A percentile compares a stretch with the other conserved stretches of the same genome.
phyloP scores from a whole-genome alignment of 1,140 invertebrate genomes.

The Drosophila ambigua region DNA sequence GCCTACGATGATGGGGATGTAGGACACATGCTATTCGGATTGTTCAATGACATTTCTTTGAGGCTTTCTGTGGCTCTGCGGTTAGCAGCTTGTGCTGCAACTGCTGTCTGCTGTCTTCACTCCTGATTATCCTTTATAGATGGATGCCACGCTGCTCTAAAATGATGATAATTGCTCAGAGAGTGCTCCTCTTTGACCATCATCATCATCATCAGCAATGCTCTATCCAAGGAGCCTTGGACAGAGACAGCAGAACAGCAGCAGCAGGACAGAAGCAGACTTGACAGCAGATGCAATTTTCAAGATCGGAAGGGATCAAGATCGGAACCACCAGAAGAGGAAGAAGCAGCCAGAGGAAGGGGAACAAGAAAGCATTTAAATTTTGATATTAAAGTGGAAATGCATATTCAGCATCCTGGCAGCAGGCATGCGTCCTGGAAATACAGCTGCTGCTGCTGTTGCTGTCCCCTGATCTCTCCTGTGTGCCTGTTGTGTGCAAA shows the following conservation, averaged over 20 bases:
- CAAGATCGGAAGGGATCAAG: conserved; percentile 72
- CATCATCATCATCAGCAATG: conserved; percentile 19
- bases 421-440: conserved; percentile 73
- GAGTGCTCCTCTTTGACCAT: conserved; percentile 34
- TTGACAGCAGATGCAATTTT: conserved; percentile 76
- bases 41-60: conserved; percentile 26
- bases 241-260: conserved; percentile 17
- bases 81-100: conserved; percentile 38
- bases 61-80: conserved; percentile 24
- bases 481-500: conserved; percentile 24
- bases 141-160: conserved; percentile 21
- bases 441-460: conserved; percentile 70
- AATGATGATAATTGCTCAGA: conserved; percentile 68
- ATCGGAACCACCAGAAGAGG: neutral
- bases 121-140: conserved; percentile 39
- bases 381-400: conserved; percentile 82
- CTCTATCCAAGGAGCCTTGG: conserved; percentile 15
- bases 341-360: conserved; percentile 3
- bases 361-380: conserved; percentile 70
- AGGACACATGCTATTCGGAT: conserved; percentile 33
- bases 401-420: conserved; percentile 83
- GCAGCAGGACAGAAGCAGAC: conserved; percentile 24
- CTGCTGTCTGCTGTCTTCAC: conserved; percentile 45
- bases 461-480: conserved; percentile 4
- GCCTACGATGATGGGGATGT: conserved; percentile 4